A percentile compares a stretch with the other conserved stretches of the same genome.
phyloP scores from a whole-genome alignment of 2,113 vertebrate genomes.

The Phalacrocorax aristotelis region DNA sequence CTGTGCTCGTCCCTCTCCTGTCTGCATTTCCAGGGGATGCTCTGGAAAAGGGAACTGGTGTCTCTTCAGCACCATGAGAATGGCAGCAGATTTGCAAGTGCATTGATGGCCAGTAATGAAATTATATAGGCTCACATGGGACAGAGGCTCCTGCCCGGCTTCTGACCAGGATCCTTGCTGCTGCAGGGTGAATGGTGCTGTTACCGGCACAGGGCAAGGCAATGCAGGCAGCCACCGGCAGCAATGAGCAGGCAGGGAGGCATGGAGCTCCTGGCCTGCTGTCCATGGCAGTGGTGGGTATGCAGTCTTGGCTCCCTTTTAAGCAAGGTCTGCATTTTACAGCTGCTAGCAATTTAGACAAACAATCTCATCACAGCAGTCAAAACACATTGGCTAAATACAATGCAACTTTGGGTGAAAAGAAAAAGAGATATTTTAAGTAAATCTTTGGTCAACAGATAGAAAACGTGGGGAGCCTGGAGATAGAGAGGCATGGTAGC shows the following conservation, averaged over 20 bases:
- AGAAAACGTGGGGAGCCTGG: neutral
- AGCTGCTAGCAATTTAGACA: neutral
- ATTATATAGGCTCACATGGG: neutral
- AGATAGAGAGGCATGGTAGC: neutral
- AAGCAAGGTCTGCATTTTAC: neutral
- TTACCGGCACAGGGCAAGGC: rapidly evolving
- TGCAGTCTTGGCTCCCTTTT: neutral
- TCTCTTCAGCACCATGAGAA: neutral
- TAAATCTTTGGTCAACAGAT: neutral
- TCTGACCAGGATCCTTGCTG: neutral
- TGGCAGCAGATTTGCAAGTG: rapidly evolving
- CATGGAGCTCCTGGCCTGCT: neutral
- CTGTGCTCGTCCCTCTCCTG: neutral
- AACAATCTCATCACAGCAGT: neutral
- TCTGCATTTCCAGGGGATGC: neutral
- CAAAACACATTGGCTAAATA: neutral
- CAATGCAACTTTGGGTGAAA: neutral
- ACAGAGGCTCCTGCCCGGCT: neutral
- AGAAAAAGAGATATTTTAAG: neutral
- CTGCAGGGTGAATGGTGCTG: rapidly evolving
- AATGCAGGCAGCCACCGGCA: neutral
- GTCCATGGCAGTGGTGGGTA: neutral
- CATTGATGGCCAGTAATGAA: neutral
- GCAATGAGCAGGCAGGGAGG: neutral
- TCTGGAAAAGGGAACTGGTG: neutral